Percentiles rank a stretch among this genome's conserved stretches.
Evolutionary conservation across 1,140 invertebrate species (phyloP).

Genomic region (Dryas iulia): DNA sequence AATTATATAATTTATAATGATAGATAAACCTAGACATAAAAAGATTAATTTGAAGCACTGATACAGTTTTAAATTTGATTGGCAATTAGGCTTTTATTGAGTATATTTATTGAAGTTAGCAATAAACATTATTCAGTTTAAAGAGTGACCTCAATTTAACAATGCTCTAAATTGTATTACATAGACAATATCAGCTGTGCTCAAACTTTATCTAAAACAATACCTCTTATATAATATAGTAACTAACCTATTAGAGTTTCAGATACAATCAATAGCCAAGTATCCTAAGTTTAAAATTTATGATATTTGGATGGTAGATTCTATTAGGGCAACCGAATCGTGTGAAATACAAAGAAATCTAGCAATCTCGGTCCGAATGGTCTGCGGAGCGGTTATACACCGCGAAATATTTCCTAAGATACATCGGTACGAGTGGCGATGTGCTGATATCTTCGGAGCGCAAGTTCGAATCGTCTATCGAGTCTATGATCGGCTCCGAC

Average conservation of each 20-base stretch:
- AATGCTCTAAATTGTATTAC: no score
- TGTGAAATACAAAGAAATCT: conserved; percentile 75
- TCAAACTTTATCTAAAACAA: background rate
- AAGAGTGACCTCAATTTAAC: no score
- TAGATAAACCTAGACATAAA: no score
- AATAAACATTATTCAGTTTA: no score
- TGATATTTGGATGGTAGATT: conserved; percentile 47
- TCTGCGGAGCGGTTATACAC: conserved; percentile 55
- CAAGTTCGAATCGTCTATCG: conserved; percentile 76
- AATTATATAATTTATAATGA: no score
- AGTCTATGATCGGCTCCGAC: conserved; percentile 72
- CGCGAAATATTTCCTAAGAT: conserved; percentile 76
- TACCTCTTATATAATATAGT: background rate
- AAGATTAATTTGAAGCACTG: no score
- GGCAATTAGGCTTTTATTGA: no score
- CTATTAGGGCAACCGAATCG: conserved; percentile 59
- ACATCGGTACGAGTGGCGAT: conserved; percentile 73
- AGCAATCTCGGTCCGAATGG: conserved; percentile 60
- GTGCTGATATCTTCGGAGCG: conserved; percentile 68
- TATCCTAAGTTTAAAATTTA: conserved; percentile 39
- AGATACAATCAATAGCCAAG: conserved; percentile 14
- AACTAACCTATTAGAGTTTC: conserved; percentile 12
- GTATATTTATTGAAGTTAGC: no score
- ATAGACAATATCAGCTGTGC: no score
- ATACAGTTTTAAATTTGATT: no score